Evolutionary conservation across 2,113 vertebrate species (phyloP).

Genomic region (rabbit (Oryctolagus cuniculus)): DNA sequence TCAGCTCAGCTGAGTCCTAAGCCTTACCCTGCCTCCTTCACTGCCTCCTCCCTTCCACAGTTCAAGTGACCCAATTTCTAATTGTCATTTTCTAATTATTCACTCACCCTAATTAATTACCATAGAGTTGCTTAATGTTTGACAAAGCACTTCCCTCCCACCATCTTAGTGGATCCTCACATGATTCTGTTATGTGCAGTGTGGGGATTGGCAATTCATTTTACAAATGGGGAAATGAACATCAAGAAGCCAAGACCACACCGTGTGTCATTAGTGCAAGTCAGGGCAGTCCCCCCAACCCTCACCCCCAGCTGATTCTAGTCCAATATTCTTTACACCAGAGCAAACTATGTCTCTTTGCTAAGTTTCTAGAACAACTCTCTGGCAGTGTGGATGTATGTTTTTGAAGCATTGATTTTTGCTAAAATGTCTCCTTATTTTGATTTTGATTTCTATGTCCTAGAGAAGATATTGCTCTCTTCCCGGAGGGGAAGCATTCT

Average conservation of each 20-base stretch:
- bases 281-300: not conserved
- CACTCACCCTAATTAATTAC: constrained; percentile 65
- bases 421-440: constrained; percentile 67
- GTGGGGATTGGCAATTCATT: not conserved
- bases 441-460: constrained; percentile 70
- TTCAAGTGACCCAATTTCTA: constrained; percentile 68
- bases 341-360: not conserved
- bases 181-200: not conserved
- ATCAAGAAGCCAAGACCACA: not conserved
- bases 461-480: constrained; percentile 5
- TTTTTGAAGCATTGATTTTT: constrained; percentile 74
- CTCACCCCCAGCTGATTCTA: not conserved
- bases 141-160: not conserved
- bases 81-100: constrained; percentile 71
- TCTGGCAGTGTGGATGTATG: constrained; percentile 10
- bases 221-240: not conserved
- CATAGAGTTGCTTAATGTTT: constrained; percentile 50
- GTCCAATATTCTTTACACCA: not conserved
- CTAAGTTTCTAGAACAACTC: constrained; percentile 56
- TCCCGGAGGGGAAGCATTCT: constrained; percentile 2
- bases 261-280: not conserved
- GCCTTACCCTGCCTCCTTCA: not conserved
- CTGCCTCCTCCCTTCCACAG: not conserved
- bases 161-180: not conserved
- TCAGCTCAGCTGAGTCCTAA: not conserved